Evolutionary conservation across 2,113 vertebrate genomes (phyloP), one percentile per base, ranked within the genome.

Genomic region (Sinocyclocheilus maitianheensis): DNA sequence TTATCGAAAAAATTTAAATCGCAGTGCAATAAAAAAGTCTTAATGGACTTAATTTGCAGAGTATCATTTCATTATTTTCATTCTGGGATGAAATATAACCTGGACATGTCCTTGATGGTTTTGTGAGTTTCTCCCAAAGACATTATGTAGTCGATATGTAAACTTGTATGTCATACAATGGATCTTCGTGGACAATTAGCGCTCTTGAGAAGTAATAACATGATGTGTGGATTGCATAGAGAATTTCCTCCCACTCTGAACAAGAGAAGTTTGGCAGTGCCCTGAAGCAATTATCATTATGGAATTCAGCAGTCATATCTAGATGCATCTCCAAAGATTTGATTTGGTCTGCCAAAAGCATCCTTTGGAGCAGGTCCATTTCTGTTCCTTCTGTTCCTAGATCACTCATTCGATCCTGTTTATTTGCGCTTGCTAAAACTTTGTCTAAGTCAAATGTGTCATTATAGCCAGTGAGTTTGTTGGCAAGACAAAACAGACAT

Each of bases 321-420:
- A 83, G 18, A 71, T 26, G 26, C 10, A 82, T 71, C 63, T 69
- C 46, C 16, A 24, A 82, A 82, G 63, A 46, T 69, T 82, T 82
- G 62, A 69, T 53, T 82, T 34, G 26, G 24, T 51, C 63, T 81
- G 79, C 60, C 79, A 67, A 81, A 65, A 14, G 60, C 53, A 14
- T 62, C 37, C 51, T 55, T 51, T 77, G 48, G 26, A 77, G 76
- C 67, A 84, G 13, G 69, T 74, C 69, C 30, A 40, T 43, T 72
- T 84, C 53, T 60, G 48, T 22, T 84, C 51, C 65, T 82, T 71
- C 82, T 84, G 69, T 84, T 84, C 77, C 84, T 40, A 0, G 51
- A 72, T 84, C 83, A 88, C 63, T 78, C 9, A 4, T 77, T 16
- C 18, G 26, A 37, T 30, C 53, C 37, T 58, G 48, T 37, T 58